Base-by-base conservation (phyloP, 2,113 vertebrate species). In the Argyrosomus japonicus region DNA sequence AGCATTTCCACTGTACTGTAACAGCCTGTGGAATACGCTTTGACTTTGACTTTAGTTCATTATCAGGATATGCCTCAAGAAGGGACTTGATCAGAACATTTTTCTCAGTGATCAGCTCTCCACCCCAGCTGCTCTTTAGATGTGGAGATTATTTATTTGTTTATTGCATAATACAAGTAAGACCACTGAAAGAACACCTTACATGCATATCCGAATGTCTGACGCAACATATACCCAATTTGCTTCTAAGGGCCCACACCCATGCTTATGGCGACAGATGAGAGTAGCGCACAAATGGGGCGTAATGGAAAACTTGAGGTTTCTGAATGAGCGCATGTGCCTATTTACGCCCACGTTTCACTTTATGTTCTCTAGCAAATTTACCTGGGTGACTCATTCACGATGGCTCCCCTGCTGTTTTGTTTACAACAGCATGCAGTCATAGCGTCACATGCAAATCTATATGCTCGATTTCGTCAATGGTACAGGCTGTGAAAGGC, bases 361-460 rank as follows among this genome's bases (percentile, higher is more conserved):
- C 19, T 65, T 75, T 29, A 76, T 10, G 45, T 67, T 57, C 61
- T 62, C 27, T 7, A 10, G 1, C 3, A 67, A 61, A 61, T 79
- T 51, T 61, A 84, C 74, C 88, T 84, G 51, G 1, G 67, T 82
- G 83, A 89, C 84, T 90, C 76, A 80, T 32, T 81, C 2, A 9
- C 40, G 0, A 40, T 40, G 17, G 3, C 23, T 64, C 10, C 36
- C 14, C 57, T 1, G 19, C 53, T 82, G 71, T 19, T 84, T 90
- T 81, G 57, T 60, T 75, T 72, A 54, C 58, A 29, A 75, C 69
- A 36, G 11, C 72, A 43, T 21, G 32, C 23, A 57, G 43, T 60
- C 60, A 36, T 36, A 27, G 29, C 15, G 21, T 63, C 15, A n/a
- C 29, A 51, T 57, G 29, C 8, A 71, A 71, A 83, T 77, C 64